phyloP scores from a whole-genome alignment of 2,888 invertebrate species.

The Agrenia bidenticulata region DNA sequence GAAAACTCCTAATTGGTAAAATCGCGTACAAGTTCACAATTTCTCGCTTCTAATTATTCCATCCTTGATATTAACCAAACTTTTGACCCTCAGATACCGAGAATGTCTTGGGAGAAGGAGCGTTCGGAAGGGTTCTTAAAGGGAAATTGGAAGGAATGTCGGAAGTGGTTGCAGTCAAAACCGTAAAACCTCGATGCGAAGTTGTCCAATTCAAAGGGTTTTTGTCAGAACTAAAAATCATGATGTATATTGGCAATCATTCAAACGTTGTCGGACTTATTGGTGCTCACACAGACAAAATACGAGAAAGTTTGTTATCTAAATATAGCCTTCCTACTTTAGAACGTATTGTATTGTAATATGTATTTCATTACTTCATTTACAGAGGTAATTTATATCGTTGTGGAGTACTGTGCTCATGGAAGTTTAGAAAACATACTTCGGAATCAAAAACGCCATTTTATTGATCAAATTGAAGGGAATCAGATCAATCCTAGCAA shows the following conservation, averaged over 20 bases:
- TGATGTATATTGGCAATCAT: constrained; percentile 44
- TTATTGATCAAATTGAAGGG: constrained; percentile 28
- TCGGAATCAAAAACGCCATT: constrained; percentile 20
- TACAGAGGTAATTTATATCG: constrained; percentile 41
- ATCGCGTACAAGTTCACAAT: background rate
- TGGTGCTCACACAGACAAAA: constrained; percentile 43
- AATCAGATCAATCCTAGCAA: too few species aligned
- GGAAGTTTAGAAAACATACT: constrained; percentile 42
- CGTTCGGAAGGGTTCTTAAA: constrained; percentile 42
- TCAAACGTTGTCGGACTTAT: constrained; percentile 34
- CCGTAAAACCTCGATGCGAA: constrained; percentile 36
- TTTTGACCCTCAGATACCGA: constrained; percentile 28
- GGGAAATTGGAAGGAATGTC: constrained; percentile 35
- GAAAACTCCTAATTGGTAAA: constrained; percentile 38
- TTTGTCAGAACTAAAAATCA: constrained; percentile 42
- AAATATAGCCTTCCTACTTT: background rate
- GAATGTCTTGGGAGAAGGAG: constrained; percentile 42
- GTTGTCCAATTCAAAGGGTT: constrained; percentile 40
- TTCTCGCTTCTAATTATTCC: background rate
- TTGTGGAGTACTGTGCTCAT: constrained; percentile 40
- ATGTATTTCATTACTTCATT: constrained; percentile 5
- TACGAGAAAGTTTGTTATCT: constrained; percentile 36
- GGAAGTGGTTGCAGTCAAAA: constrained; percentile 39
- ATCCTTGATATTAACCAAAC: background rate
- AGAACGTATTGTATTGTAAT: too few species aligned